phyloP scores from a whole-genome alignment of 2,888 invertebrate species.

The Stenchaetothrips biformis region DNA sequence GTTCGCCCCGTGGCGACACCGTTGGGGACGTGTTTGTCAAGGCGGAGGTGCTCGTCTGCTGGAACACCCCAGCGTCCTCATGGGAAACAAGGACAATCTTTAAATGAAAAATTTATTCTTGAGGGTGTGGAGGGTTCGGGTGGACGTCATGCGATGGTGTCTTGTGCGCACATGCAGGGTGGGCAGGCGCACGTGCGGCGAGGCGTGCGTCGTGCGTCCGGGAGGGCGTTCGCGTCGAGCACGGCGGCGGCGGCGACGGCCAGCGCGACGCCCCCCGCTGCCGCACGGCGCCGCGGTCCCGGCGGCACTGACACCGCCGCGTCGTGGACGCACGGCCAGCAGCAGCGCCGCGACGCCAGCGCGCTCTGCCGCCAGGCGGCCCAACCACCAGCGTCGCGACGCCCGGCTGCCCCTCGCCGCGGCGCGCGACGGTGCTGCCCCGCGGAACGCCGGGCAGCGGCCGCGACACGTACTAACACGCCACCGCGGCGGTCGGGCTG shows the following conservation, averaged over 20 bases:
- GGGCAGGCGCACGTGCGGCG: too few relatives aligned
- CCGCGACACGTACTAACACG: constrained; percentile 7
- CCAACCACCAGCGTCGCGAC: constrained; percentile 7
- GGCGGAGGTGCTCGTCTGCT: too few relatives aligned
- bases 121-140: neutral
- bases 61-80: too few relatives aligned
- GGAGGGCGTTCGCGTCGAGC: neutral
- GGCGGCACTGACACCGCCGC: neutral
- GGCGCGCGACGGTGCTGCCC: constrained; percentile 39
- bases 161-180: too few relatives aligned
- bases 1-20: too few relatives aligned
- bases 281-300: neutral
- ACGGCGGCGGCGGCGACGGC: neutral
- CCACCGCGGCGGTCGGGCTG: too few relatives aligned
- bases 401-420: neutral
- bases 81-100: too few relatives aligned
- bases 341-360: constrained; percentile 35
- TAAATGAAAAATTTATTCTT: neutral
- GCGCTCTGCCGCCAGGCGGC: neutral
- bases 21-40: too few relatives aligned
- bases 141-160: neutral
- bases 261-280: neutral
- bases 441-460: constrained; percentile 33
- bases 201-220: neutral
- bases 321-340: constrained; percentile 21